phyloP scores from a whole-genome alignment of 2,888 invertebrate genomes.

The Romanomermis culicivorax region DNA sequence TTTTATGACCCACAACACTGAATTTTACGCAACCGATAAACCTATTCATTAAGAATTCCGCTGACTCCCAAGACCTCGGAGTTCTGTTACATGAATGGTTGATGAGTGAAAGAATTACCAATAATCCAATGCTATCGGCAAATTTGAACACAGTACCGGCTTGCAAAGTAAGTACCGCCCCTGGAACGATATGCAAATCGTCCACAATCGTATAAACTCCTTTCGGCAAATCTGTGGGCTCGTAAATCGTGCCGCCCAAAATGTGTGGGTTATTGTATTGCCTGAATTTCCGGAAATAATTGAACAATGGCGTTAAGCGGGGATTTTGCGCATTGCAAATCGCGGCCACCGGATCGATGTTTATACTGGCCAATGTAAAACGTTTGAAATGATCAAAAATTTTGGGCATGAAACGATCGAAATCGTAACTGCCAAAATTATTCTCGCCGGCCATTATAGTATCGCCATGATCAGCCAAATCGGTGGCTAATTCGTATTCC shows the following conservation, averaged over 20 bases:
- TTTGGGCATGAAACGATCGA: slow-evolving; percentile 25
- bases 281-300: slow-evolving; percentile 23
- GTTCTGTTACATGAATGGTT: no score
- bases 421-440: slow-evolving; percentile 49
- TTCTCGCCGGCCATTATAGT: slow-evolving; percentile 84
- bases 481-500: slow-evolving; percentile 79
- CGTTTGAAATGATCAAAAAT: slow-evolving; percentile 32
- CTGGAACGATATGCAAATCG: slow-evolving; percentile 78
- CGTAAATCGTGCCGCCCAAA: slow-evolving; percentile 79
- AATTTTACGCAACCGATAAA: no score
- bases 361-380: slow-evolving; percentile 35
- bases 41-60: no score
- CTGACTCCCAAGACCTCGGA: no score
- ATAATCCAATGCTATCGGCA: slow-evolving; percentile 74
- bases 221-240: slow-evolving; percentile 38
- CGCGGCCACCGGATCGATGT: slow-evolving; percentile 68
- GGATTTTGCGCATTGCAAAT: slow-evolving; percentile 73
- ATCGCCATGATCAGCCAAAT: no score
- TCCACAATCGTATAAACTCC: slow-evolving; percentile 74
- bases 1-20: no score
- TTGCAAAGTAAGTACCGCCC: slow-evolving; percentile 65
- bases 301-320: slow-evolving; percentile 38
- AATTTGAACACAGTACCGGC: slow-evolving; percentile 69
- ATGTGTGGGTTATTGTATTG: slow-evolving; percentile 25
- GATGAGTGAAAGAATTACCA: no score